Conservation (phyloP, 2,797 vertebrate genomes). For the Australoheros facetus region DNA sequence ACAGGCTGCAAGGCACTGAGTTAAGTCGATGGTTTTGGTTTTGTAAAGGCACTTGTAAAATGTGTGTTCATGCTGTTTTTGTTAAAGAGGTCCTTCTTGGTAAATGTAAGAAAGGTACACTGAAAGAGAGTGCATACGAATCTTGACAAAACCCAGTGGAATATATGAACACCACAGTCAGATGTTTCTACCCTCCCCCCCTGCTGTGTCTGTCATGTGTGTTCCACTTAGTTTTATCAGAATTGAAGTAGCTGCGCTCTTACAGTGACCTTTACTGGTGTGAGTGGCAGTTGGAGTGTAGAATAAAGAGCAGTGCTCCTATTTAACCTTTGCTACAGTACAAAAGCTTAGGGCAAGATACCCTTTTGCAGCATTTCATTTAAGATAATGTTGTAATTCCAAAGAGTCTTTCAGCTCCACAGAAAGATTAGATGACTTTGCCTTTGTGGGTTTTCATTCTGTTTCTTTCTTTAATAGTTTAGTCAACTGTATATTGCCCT, state of each 20-base stretch:
- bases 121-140: neutral
- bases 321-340: conserved; percentile 49
- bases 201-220: conserved; percentile 2
- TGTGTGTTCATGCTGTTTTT: neutral
- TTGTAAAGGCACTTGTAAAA: neutral
- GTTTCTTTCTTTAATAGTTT: conserved; percentile 36
- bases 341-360: conserved; percentile 55
- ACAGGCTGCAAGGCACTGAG: neutral
- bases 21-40: neutral
- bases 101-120: neutral
- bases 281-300: conserved; percentile 31
- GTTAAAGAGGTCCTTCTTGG: neutral
- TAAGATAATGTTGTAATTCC: conserved; percentile 60
- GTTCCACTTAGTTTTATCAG: neutral
- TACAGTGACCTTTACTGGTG: conserved; percentile 54
- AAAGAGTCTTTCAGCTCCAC: conserved; percentile 50
- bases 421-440: conserved; percentile 50
- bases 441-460: conserved; percentile 42
- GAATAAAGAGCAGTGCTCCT: conserved; percentile 41
- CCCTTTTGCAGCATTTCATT: conserved; percentile 60
- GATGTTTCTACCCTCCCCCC: neutral
- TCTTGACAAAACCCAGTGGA: neutral
- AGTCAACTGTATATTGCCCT: conserved; percentile 30
- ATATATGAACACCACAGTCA: neutral
- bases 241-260: conserved; percentile 24